A percentile compares a stretch with the other conserved stretches of the same genome.
These are phyloP conservation scores for Anser cygnoides DNA, from an alignment of 2,113 vertebrate species.

Conservation along the genomic window DNA sequence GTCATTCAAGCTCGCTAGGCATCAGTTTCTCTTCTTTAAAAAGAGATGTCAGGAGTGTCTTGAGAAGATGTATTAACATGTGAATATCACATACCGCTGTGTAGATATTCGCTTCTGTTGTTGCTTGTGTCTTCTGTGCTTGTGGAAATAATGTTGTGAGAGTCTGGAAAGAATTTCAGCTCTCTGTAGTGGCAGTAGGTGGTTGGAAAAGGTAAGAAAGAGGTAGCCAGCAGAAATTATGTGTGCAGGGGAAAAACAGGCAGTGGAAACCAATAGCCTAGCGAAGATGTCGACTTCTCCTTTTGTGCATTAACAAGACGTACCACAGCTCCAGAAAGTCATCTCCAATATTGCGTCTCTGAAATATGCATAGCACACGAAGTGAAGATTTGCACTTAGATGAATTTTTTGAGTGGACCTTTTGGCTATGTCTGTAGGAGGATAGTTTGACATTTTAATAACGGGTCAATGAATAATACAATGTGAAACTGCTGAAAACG, in stretches of 20 bases:
- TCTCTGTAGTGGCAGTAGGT: not conserved
- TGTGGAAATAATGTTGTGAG: not conserved
- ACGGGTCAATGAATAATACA: not conserved
- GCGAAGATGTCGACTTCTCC: not conserved
- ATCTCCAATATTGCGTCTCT: not conserved
- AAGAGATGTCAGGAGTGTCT: not conserved
- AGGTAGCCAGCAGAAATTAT: not conserved
- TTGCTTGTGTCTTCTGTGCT: not conserved
- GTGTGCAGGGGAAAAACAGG: not conserved
- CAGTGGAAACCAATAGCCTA: not conserved
- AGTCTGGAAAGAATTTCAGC: not conserved
- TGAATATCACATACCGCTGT: not conserved
- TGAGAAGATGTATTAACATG: not conserved
- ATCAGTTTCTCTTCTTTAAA: slow-evolving; percentile 1
- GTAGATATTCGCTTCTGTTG: not conserved
- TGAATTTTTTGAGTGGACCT: not conserved
- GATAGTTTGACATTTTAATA: not conserved
- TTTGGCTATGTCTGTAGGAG: not conserved
- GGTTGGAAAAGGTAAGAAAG: not conserved
- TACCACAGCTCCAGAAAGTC: not conserved
- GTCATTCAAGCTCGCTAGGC: not conserved
- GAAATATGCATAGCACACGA: not conserved
- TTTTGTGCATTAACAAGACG: not conserved
- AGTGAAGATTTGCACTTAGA: not conserved
- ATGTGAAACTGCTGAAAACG: not conserved